Evolutionary conservation across 2,888 invertebrate genomes (phyloP).

Genomic region (Lochmaea capreae): DNA sequence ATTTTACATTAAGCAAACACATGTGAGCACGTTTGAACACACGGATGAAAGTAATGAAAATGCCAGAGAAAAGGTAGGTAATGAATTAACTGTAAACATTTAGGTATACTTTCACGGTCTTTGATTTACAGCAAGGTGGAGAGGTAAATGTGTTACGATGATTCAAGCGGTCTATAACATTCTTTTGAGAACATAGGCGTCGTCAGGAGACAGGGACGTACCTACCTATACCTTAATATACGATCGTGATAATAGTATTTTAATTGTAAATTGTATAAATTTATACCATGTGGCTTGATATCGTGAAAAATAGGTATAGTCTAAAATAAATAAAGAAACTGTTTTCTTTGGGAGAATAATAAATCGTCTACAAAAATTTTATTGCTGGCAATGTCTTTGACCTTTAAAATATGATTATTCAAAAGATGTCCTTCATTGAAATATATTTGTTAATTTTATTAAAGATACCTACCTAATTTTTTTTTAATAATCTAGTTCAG

Average conservation of each 20-base stretch:
- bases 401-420: too few relatives aligned
- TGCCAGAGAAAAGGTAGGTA: not conserved
- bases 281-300: too few relatives aligned
- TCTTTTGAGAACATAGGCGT: conserved; percentile 24
- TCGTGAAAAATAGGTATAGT: too few relatives aligned
- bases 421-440: too few relatives aligned
- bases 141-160: conserved; percentile 13
- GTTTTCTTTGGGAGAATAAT: too few relatives aligned
- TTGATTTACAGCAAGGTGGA: not conserved
- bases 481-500: too few relatives aligned
- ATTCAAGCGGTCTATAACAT: conserved; percentile 25
- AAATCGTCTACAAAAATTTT: too few relatives aligned
- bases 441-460: too few relatives aligned
- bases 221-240: not conserved
- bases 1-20: conserved; percentile 8
- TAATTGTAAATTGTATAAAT: not conserved
- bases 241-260: not conserved
- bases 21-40: not conserved
- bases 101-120: conserved; percentile 27
- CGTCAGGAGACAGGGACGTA: not conserved
- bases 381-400: too few relatives aligned
- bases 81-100: conserved; percentile 20
- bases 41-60: not conserved
- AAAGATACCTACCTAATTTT: too few relatives aligned
- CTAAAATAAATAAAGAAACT: too few relatives aligned